phyloP scores from a whole-genome alignment of 2,888 invertebrate species.

The Schizaphis graminum region DNA sequence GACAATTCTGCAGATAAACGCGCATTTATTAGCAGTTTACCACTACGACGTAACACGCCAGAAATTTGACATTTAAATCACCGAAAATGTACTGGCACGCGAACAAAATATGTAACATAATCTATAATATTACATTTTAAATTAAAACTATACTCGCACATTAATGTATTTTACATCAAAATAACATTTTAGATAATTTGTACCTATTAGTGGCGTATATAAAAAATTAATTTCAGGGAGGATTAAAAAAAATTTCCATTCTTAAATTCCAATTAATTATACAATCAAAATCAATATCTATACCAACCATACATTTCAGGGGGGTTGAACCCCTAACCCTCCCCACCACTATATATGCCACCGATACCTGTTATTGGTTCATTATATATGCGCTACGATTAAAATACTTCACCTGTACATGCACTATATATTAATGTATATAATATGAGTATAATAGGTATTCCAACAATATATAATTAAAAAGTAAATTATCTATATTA shows the following conservation, averaged over 20 bases:
- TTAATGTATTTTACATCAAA: neutral
- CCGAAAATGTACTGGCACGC: neutral
- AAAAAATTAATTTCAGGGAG: no score
- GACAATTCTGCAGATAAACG: neutral
- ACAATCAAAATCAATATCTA: no score
- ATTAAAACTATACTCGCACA: neutral
- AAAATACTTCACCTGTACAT: neutral
- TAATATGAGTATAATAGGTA: neutral
- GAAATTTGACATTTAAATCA: neutral
- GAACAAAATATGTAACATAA: neutral
- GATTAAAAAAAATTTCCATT: no score
- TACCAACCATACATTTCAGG: no score
- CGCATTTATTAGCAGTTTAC: neutral
- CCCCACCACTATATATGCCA: no score
- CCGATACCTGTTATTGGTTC: neutral
- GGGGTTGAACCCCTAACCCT: no score
- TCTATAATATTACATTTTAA: neutral
- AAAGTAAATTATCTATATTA: no score
- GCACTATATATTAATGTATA: neutral
- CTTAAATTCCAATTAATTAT: no score
- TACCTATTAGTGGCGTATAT: no score
- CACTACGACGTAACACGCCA: neutral
- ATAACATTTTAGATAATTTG: neutral
- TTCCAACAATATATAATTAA: neutral
- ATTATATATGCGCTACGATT: neutral